A percentile compares a stretch with the other conserved stretches of the same genome.
Conservation (phyloP, 2,113 vertebrate genomes). For the Meleagris gallopavo region DNA sequence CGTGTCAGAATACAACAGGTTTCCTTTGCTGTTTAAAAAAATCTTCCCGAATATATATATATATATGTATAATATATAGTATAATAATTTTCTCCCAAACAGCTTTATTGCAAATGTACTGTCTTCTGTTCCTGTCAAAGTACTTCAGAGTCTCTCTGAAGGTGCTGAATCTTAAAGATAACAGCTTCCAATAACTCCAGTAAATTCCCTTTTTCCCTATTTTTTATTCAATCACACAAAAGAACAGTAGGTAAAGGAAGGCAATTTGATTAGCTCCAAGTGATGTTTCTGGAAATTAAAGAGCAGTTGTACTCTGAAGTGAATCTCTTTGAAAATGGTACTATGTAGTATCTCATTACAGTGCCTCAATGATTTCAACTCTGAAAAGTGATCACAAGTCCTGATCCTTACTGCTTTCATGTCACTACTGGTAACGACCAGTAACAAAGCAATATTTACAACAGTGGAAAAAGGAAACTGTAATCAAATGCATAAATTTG, state of each 20-base stretch:
- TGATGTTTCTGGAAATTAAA: background rate
- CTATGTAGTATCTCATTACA: fast-evolving
- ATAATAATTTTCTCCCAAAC: background rate
- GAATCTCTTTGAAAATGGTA: background rate
- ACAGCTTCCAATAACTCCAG: background rate
- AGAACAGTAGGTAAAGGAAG: background rate
- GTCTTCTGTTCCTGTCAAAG: background rate
- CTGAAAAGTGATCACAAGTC: background rate
- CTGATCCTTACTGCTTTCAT: background rate
- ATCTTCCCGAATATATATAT: background rate
- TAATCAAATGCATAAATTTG: background rate
- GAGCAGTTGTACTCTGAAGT: background rate
- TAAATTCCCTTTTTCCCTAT: background rate
- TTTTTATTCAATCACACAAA: background rate
- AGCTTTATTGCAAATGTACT: background rate
- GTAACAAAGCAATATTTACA: background rate
- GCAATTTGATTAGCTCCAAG: background rate
- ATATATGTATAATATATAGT: too few species aligned
- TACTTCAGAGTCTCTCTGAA: background rate
- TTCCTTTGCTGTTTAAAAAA: background rate
- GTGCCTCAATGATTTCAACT: background rate
- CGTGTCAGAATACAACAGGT: background rate
- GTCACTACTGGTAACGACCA: background rate
- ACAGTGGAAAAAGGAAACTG: background rate
- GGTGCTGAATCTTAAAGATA: background rate